Evolutionary conservation across 2,888 invertebrate species (phyloP).

Genomic region (Pocota personata): DNA sequence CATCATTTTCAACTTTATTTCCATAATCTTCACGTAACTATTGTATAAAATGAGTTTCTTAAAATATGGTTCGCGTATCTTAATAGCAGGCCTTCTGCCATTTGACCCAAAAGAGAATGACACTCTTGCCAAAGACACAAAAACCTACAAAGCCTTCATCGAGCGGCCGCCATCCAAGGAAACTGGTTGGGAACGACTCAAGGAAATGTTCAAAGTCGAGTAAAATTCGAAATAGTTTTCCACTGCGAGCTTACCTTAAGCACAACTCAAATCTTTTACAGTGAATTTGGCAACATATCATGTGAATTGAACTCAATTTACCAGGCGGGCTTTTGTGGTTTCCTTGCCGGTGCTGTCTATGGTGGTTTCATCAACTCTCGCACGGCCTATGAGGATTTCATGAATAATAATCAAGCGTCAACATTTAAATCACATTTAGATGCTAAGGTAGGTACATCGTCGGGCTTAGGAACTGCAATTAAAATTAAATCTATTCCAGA

Average conservation of each 20-base stretch:
- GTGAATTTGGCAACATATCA: constrained; percentile 87
- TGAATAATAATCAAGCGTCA: constrained; percentile 90
- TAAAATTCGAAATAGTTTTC: constrained; percentile 64
- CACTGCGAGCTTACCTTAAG: background rate
- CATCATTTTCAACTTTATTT: constrained; percentile 2
- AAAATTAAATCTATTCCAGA: constrained; percentile 82
- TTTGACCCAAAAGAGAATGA: constrained; percentile 72
- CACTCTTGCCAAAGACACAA: constrained; percentile 77
- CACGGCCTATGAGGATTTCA: constrained; percentile 86
- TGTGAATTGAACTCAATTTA: constrained; percentile 86
- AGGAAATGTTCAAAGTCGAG: constrained; percentile 81
- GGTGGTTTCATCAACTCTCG: constrained; percentile 87
- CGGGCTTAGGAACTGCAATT: background rate
- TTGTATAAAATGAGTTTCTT: constrained; percentile 76
- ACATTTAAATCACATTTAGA: constrained; percentile 86
- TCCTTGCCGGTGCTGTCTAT: constrained; percentile 86
- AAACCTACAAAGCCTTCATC: constrained; percentile 79
- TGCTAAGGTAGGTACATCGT: constrained; percentile 85
- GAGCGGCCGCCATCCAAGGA: constrained; percentile 76
- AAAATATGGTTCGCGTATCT: constrained; percentile 74
- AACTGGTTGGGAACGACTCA: constrained; percentile 80
- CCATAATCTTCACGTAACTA: background rate
- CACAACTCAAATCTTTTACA: constrained; percentile 79
- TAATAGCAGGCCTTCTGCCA: constrained; percentile 77
- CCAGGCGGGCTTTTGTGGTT: constrained; percentile 85